Conservation (phyloP, 2,113 vertebrate species). For the Coreoperca whiteheadi region DNA sequence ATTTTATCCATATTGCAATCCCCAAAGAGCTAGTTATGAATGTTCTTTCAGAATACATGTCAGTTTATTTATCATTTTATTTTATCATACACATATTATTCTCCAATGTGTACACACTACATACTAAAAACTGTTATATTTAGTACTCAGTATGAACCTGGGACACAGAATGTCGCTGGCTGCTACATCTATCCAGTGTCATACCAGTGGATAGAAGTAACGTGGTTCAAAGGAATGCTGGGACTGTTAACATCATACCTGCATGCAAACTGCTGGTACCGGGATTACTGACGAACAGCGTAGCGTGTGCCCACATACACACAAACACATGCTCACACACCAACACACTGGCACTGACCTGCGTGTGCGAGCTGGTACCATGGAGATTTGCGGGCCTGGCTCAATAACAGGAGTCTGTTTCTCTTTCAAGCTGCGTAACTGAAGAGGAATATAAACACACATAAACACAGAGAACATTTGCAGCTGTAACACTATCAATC, state of each 20-base stretch:
- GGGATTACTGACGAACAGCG: constrained; percentile 52
- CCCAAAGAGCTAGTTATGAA: background rate
- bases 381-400: constrained; percentile 78
- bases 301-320: constrained; percentile 51
- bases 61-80: background rate
- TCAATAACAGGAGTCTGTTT: constrained; percentile 85
- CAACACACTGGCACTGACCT: constrained; percentile 81
- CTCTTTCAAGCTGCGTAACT: constrained; percentile 85
- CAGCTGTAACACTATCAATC: constrained; percentile 58
- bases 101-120: background rate
- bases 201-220: constrained; percentile 23
- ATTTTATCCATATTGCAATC: background rate
- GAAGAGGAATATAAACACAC: constrained; percentile 72
- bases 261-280: constrained; percentile 62
- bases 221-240: constrained; percentile 30
- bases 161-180: constrained; percentile 23
- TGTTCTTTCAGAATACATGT: background rate
- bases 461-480: constrained; percentile 69
- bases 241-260: constrained; percentile 49
- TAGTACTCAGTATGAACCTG: constrained; percentile 27
- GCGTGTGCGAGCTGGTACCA: constrained; percentile 82
- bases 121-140: background rate
- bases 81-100: too few relatives aligned
- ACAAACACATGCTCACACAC: constrained; percentile 40
- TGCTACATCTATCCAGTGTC: constrained; percentile 13